Base-by-base conservation (phyloP, 2,888 invertebrate genomes). In the Portevinia maculata region DNA sequence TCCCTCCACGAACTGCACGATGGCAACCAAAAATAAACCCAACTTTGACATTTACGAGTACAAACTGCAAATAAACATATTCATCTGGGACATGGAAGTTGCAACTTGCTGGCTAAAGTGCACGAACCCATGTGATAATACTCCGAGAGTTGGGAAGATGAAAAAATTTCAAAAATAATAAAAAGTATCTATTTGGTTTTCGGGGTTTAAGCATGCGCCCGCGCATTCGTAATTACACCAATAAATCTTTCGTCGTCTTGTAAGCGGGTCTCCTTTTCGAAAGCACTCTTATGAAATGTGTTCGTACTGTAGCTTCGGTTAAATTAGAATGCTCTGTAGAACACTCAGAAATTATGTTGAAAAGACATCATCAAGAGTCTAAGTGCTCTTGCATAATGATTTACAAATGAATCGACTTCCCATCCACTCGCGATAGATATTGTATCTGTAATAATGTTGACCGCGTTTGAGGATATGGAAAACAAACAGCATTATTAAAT, bases 41-140 rank as follows among this genome's bases (percentile, higher is more conserved):
- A 69, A 55, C 32, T 62, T 74, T 69, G 79, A 79, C 79, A 73
- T 79, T 59, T 73, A 79, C 48, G 73, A 79, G 73, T 73, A 79
- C 48, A 65, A 79, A 59, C 55, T 62, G 74, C 60, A 2, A 34
- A 62, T n/a, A n/a, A n/a, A n/a, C n/a, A n/a, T 60, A 67, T 67
- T 44, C 73, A 62, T 62, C 48, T 67, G 67, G 19, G 46, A 21
- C 59, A 15, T 50, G 37, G 13, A 11, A 48, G 8, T 24, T 50
- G 34, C n/a, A 37, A n/a, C 11, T 21, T 8, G 30, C 41, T 37
- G n/a, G 17, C 21, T 46, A 53, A 50, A 57, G 34, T 55, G 53
- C 67, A 74, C 55, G 28, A 62, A 65, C 13, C 15, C 30, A 34
- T 19, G 41, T 37, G 46, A 79, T 73, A 69, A 75, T 59, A 15